Percentiles rank a stretch among this genome's conserved stretches.
These are phyloP conservation scores for Pseudoips prasinana DNA, from an alignment of 2,888 invertebrate genomes.

Conservation along the genomic window DNA sequence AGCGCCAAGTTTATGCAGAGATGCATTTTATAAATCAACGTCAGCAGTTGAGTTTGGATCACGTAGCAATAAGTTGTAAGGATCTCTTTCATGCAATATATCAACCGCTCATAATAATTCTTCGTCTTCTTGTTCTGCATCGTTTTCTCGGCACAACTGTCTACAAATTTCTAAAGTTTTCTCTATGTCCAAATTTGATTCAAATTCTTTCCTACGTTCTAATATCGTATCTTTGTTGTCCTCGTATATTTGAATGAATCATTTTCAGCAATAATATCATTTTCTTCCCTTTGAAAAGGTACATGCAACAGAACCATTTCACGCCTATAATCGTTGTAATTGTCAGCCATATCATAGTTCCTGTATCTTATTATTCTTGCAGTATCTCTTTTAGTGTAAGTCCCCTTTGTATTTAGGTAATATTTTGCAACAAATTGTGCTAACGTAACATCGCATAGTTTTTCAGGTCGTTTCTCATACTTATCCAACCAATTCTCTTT, in stretches of 20 bases:
- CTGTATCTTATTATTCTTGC: slow-evolving; percentile 45
- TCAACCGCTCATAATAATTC: too few relatives aligned
- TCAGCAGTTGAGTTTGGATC: too few relatives aligned
- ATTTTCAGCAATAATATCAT: slow-evolving; percentile 44
- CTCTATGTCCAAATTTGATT: slow-evolving; percentile 32
- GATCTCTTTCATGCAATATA: too few relatives aligned
- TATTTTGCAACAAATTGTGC: slow-evolving; percentile 54
- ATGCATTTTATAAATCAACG: too few relatives aligned
- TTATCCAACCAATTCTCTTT: too few relatives aligned
- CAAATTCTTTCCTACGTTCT: slow-evolving; percentile 31
- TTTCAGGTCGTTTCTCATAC: slow-evolving; percentile 52
- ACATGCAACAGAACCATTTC: slow-evolving; percentile 49
- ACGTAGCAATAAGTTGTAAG: too few relatives aligned
- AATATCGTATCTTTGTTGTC: slow-evolving; percentile 37
- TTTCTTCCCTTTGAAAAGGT: slow-evolving; percentile 49
- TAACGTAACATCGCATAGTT: slow-evolving; percentile 41
- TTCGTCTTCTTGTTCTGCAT: too few relatives aligned
- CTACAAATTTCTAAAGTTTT: too few relatives aligned
- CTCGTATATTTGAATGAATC: slow-evolving; percentile 42
- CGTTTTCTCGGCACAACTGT: too few relatives aligned
- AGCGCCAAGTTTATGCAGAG: too few relatives aligned
- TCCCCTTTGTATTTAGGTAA: slow-evolving; percentile 24
- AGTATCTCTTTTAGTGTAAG: slow-evolving; percentile 26
- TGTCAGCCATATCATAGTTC: slow-evolving; percentile 43
- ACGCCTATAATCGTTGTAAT: slow-evolving; percentile 45